Evolutionary conservation across 2,797 vertebrate genomes (phyloP), one percentile per base, ranked within the genome.

Genomic region (Phataginus tetradactyla): DNA sequence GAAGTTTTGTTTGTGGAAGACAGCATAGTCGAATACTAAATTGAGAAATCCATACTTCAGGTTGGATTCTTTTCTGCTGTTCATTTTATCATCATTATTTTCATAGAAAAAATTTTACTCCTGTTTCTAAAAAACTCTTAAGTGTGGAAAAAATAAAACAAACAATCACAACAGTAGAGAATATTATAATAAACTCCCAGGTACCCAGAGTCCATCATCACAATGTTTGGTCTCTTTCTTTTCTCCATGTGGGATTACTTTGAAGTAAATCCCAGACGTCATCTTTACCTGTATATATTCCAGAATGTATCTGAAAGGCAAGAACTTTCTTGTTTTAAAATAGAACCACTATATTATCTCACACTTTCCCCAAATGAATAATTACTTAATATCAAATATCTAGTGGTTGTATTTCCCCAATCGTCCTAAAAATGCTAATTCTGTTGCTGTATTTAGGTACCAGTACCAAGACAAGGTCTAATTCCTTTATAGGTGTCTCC

Each of bases 11-110:
- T 68, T 95, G 10, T 77, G 51, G 49, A 86, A 29, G 61, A 74
- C 45, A 39, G n/a, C 25, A 83, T 71, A 61, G n/a, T 34, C 89
- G 80, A 96, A 61, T 74, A 71, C 6, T 59, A 59, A 78, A 1
- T 17, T 91, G 55, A 91, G 59, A 96, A 83, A 80, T 68, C 10
- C 18, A 37, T n/a, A 81, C 27, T 77, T 96, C 25, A 39, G 29
- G 64, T 21, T 92, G 34, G 53, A 80, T 94, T 55, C 21, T 80
- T 95, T 88, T 51, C 55, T 90, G 18, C 63, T 86, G 12, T 8
- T 80, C 79, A 84, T 94, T 86, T 78, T 39, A 61, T 32, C 49
- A 57, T 34, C 20, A 91, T 89, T 59, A 84, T 21, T 91, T 91
- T 93, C 27, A 74, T 8, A 86, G 32, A 78, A 69, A 94, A 91